These are phyloP conservation scores for Drosophila rellima DNA, from an alignment of 2,888 invertebrate species.

Conservation along the genomic window DNA sequence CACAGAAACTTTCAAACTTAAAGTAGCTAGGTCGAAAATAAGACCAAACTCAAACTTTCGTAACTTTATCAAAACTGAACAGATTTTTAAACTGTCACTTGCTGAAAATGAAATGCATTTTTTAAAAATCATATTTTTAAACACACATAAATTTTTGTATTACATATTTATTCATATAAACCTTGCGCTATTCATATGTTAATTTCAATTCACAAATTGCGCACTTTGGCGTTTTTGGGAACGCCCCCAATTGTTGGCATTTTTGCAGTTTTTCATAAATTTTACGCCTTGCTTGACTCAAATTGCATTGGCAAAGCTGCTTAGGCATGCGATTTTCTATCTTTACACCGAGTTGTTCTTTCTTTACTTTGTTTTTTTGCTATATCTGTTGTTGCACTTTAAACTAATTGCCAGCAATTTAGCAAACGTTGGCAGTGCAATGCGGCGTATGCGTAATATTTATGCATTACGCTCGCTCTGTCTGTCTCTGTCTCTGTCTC, in stretches of 20 bases:
- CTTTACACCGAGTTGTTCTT: background rate
- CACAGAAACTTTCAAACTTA: no score
- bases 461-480: conserved; percentile 40
- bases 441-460: conserved; percentile 77
- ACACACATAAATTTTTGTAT: no score
- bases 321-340: conserved; percentile 65
- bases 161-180: background rate
- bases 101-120: no score
- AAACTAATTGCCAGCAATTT: conserved; percentile 78
- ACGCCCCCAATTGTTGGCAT: conserved; percentile 2
- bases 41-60: no score
- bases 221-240: conserved; percentile 1
- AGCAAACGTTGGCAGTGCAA: conserved; percentile 69
- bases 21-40: no score
- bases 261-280: conserved; percentile 24
- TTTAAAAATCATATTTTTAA: no score
- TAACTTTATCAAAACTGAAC: no score
- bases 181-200: conserved; percentile 2
- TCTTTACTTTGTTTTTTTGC: conserved; percentile 1
- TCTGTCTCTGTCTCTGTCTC: background rate
- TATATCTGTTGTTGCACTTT: conserved; percentile 57
- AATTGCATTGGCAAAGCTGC: conserved; percentile 62
- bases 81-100: no score
- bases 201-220: background rate
- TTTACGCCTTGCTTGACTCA: conserved; percentile 24